phyloP scores from a whole-genome alignment of 2,797 vertebrate genomes.

The Ceyx erithaca region DNA sequence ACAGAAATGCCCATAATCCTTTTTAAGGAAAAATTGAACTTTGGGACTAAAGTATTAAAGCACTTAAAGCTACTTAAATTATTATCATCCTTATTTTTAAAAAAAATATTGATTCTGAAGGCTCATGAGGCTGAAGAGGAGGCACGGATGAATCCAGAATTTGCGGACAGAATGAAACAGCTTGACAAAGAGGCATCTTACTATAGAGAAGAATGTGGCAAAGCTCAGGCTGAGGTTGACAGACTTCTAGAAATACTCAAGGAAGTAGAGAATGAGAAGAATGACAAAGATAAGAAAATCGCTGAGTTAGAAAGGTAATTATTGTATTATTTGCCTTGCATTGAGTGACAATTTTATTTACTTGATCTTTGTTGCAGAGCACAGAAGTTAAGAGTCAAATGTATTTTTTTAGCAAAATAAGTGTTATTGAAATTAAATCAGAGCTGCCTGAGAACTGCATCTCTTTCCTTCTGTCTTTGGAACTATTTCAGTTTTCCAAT shows the following conservation, averaged over 20 bases:
- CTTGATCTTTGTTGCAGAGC: not conserved
- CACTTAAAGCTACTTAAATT: constrained; percentile 18
- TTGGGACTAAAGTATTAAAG: not conserved
- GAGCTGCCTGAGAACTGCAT: not conserved
- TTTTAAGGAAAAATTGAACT: constrained; percentile 56
- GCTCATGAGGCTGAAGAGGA: constrained; percentile 88
- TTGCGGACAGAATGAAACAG: constrained; percentile 89
- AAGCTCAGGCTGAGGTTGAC: constrained; percentile 92
- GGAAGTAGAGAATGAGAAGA: constrained; percentile 91
- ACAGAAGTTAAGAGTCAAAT: not conserved
- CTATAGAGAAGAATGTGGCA: constrained; percentile 91
- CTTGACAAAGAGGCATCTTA: constrained; percentile 93
- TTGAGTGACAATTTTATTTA: not conserved
- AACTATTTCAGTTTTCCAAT: not conserved
- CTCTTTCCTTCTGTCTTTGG: not conserved
- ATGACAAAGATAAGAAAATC: constrained; percentile 92
- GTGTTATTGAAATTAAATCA: not conserved
- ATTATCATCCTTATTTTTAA: constrained; percentile 50
- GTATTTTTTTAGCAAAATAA: not conserved
- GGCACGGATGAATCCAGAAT: constrained; percentile 87
- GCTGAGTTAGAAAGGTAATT: constrained; percentile 92
- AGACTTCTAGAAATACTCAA: constrained; percentile 91
- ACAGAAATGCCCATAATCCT: constrained; percentile 78
- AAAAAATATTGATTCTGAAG: constrained; percentile 80
- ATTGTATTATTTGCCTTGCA: not conserved